These are phyloP conservation scores for rabbit (Oryctolagus cuniculus) DNA, from an alignment of 2,113 vertebrate species.

Conservation along the genomic window mOryCun1.1 NC_091445.1:79162001-79162500, in stretches of 20 bases:
- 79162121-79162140: not conserved
- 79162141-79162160: not conserved
- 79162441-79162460: not conserved
- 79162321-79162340: slow-evolving; percentile 94
- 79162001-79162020: slow-evolving; percentile 96
- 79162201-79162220: not conserved
- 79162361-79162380: slow-evolving; percentile 89
- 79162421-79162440: not conserved
- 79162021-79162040: slow-evolving; percentile 9
- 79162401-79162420: slow-evolving; percentile 89
- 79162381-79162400: slow-evolving; percentile 88
- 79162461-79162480: not conserved
- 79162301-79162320: slow-evolving; percentile 97
- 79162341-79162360: slow-evolving; percentile 90
- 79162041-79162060: not conserved
- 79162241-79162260: not conserved
- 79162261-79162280: slow-evolving; percentile 94
- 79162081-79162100: not conserved
- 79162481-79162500: not conserved
- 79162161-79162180: not conserved
- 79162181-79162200: not conserved
- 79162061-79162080: too few relatives aligned
- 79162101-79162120: not conserved
- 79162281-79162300: slow-evolving; percentile 99
- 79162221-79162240: not conserved